These are phyloP conservation scores for Trichosurus vulpecula DNA, from an alignment of 2,797 vertebrate species.

Conservation along the genomic window DNA sequence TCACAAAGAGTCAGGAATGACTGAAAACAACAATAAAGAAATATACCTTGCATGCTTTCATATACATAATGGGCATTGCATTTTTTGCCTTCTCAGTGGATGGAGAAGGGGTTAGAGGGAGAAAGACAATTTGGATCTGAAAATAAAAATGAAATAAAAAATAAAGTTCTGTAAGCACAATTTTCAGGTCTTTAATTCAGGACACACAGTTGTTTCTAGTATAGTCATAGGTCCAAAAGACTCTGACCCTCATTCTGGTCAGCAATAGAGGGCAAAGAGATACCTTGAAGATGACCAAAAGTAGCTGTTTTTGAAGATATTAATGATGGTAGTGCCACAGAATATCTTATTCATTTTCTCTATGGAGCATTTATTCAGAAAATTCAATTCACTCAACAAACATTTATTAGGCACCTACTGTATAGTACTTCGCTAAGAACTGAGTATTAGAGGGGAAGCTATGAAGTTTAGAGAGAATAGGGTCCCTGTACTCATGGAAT, in stretches of 20 bases:
- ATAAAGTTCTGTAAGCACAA: background rate
- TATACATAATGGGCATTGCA: background rate
- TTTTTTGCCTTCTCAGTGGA: background rate
- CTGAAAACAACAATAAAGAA: background rate
- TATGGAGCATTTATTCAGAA: background rate
- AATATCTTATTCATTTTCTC: background rate
- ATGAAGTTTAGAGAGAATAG: background rate
- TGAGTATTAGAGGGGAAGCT: background rate
- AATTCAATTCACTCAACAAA: background rate
- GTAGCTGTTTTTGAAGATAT: background rate
- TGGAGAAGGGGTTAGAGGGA: background rate
- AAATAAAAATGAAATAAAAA: background rate
- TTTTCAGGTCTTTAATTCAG: background rate
- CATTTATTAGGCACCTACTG: background rate
- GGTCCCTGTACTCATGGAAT: background rate
- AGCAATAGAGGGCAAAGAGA: background rate
- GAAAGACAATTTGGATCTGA: background rate
- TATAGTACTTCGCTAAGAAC: background rate
- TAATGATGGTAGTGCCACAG: background rate
- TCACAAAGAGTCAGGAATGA: background rate
- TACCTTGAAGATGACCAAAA: background rate
- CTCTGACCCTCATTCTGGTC: background rate
- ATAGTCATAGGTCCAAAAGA: background rate
- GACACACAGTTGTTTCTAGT: background rate
- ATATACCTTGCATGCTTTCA: background rate